Percentiles rank a stretch among this genome's conserved stretches.
phyloP scores from a whole-genome alignment of 2,888 invertebrate species.

The Acleris cristana region DNA sequence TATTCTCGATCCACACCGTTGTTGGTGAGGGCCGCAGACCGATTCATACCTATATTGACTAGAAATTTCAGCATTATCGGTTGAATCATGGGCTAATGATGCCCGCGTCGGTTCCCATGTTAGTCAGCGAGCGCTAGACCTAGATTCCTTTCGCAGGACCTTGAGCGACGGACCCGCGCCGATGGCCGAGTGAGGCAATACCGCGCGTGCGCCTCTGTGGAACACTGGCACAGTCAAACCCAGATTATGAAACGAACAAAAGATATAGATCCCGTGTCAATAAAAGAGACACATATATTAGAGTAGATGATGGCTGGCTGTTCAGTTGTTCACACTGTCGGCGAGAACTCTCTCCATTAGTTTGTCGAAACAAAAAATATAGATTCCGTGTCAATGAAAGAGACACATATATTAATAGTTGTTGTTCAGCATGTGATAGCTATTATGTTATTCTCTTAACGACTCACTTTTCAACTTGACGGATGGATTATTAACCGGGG shows the following conservation, averaged over 20 bases:
- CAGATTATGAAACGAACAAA: background rate
- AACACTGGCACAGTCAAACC: background rate
- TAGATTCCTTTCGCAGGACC: slow-evolving; percentile 11
- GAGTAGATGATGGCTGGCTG: too few relatives aligned
- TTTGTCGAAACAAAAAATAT: background rate
- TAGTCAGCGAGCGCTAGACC: slow-evolving; percentile 7
- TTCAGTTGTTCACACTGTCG: too few relatives aligned
- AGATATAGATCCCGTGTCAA: background rate
- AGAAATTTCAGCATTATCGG: too few relatives aligned
- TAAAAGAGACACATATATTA: background rate
- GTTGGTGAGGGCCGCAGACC: too few relatives aligned
- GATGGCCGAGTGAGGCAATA: slow-evolving; percentile 6
- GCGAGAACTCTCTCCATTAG: too few relatives aligned
- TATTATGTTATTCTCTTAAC: too few relatives aligned
- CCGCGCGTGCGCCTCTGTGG: background rate
- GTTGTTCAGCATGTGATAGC: background rate
- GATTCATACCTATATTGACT: too few relatives aligned
- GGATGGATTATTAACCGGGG: too few relatives aligned
- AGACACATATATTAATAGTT: background rate
- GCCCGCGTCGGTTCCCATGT: slow-evolving; percentile 3
- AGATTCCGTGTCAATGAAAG: too few relatives aligned
- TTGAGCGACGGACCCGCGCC: slow-evolving; percentile 1
- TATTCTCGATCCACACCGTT: too few relatives aligned
- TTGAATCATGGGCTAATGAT: too few relatives aligned
- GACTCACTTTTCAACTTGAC: too few relatives aligned